Evolutionary conservation across 2,888 invertebrate genomes (phyloP).

Genomic region (Dolichopus griseipennis): DNA sequence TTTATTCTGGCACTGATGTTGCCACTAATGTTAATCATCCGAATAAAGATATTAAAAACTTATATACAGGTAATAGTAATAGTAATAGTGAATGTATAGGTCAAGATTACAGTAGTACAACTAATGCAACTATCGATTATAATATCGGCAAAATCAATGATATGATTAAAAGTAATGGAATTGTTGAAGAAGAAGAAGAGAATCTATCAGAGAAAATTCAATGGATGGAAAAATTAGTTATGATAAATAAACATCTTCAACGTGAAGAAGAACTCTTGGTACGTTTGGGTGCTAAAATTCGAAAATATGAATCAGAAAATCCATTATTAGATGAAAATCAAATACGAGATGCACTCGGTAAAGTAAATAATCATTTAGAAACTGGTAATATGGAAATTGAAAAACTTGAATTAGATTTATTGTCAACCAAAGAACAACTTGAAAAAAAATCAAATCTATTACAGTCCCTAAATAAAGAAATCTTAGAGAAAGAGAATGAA

Average conservation of each 20-base stretch:
- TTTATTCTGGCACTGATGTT: no score
- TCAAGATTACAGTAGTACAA: background rate
- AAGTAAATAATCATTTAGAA: conserved; percentile 47
- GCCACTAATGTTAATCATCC: background rate
- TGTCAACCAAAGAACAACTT: conserved; percentile 47
- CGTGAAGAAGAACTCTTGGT: conserved; percentile 65
- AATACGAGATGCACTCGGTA: conserved; percentile 42
- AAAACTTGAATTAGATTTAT: conserved; percentile 46
- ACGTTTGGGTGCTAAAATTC: conserved; percentile 55
- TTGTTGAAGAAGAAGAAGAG: background rate
- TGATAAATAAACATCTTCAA: conserved; percentile 63
- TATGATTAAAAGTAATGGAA: background rate
- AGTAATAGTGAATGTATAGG: background rate
- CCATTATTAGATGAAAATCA: conserved; percentile 37
- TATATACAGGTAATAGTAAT: background rate
- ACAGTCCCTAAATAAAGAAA: conserved; percentile 48
- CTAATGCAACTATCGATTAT: background rate
- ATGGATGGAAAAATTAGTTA: conserved; percentile 61
- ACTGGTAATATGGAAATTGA: conserved; percentile 49
- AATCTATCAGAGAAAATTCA: conserved; percentile 48
- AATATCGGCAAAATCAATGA: background rate
- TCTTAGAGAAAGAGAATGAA: conserved; percentile 26
- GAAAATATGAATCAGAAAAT: conserved; percentile 50
- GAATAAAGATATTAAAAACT: background rate
- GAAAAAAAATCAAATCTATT: conserved; percentile 48